Percentiles rank a stretch among this genome's conserved stretches.
These are phyloP conservation scores for Nomada fucata DNA, from an alignment of 2,888 invertebrate species.

Conservation along the genomic window DNA sequence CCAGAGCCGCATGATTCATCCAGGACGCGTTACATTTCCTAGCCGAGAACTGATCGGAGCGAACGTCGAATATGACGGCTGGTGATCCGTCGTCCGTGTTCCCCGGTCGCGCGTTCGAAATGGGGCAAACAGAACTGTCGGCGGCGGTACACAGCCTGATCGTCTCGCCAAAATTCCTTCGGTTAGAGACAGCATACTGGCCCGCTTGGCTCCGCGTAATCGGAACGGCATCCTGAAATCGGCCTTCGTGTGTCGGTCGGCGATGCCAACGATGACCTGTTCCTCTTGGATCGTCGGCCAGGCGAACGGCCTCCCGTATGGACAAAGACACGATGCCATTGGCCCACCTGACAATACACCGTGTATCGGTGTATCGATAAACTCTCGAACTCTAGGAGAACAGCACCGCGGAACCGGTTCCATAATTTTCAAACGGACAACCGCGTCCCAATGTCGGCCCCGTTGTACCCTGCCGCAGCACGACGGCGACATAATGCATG, in stretches of 20 bases:
- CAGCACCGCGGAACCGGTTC: constrained; percentile 60
- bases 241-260: constrained; percentile 2
- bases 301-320: constrained; percentile 51
- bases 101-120: neutral
- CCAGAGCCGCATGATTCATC: too few species aligned
- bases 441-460: constrained; percentile 17
- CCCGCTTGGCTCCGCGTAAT: constrained; percentile 48
- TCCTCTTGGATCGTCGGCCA: constrained; percentile 16
- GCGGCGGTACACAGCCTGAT: neutral
- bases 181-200: constrained; percentile 17
- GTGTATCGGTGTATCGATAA: constrained; percentile 57
- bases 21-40: too few species aligned
- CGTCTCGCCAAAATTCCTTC: constrained; percentile 42
- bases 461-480: constrained; percentile 1
- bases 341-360: constrained; percentile 57
- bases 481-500: constrained; percentile 28
- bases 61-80: too few species aligned
- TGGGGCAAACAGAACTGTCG: neutral
- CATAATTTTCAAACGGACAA: constrained; percentile 64
- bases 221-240: constrained; percentile 41
- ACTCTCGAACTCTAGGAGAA: constrained; percentile 42
- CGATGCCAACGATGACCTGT: constrained; percentile 55
- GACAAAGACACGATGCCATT: constrained; percentile 59
- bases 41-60: too few species aligned
- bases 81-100: neutral